A percentile compares a stretch with the other conserved stretches of the same genome.
phyloP scores from a whole-genome alignment of 1,140 invertebrate genomes.

The Drosophila simulans region DNA sequence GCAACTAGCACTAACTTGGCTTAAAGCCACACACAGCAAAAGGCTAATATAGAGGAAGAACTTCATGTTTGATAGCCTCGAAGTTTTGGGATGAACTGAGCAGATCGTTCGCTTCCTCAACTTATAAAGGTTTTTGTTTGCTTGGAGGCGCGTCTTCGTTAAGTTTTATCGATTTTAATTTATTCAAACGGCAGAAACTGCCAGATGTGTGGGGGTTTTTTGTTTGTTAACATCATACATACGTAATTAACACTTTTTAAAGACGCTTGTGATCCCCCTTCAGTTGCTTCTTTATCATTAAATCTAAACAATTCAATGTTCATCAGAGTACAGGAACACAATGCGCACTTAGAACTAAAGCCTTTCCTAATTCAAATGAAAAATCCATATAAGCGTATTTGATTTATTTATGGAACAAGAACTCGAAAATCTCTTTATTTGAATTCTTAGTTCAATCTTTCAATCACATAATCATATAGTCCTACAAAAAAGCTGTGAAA shows the following conservation, averaged over 20 bases:
- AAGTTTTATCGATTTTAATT: not conserved
- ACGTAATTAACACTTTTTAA: not conserved
- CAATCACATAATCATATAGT: too few species aligned
- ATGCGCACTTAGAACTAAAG: too few species aligned
- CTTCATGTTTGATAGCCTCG: conserved; percentile 37
- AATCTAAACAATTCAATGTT: too few species aligned
- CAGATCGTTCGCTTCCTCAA: not conserved
- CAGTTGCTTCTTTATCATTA: too few species aligned
- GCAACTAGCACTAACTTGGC: conserved; percentile 46
- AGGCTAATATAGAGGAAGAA: conserved; percentile 13
- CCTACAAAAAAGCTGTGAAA: not conserved
- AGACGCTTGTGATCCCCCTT: not conserved
- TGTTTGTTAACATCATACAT: not conserved
- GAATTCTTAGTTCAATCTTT: not conserved
- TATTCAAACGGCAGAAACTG: not conserved
- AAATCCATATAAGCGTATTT: too few species aligned
- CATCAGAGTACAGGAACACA: too few species aligned
- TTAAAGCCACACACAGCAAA: conserved; percentile 33
- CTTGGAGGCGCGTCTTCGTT: not conserved
- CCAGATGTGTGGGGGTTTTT: not conserved
- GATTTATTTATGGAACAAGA: too few species aligned
- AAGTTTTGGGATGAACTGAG: not conserved
- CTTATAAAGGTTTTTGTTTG: not conserved
- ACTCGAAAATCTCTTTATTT: not conserved
- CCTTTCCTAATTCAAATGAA: too few species aligned